Evolutionary conservation across 2,888 invertebrate species (phyloP).

Genomic region (Julus scanicus): DNA sequence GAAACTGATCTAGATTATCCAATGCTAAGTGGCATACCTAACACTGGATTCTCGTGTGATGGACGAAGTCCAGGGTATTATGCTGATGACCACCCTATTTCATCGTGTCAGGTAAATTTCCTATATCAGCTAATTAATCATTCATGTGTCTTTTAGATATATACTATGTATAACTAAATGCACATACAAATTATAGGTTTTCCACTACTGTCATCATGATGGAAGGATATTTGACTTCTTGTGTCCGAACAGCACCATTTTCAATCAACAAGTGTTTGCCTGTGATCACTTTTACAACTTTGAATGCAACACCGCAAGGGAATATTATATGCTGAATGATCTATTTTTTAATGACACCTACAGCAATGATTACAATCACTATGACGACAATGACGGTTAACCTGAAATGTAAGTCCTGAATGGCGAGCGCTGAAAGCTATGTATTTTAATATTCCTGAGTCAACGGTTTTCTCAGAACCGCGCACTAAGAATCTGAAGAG

Average conservation of each 20-base stretch:
- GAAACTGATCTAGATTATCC: slow-evolving; percentile 53
- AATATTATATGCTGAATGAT: slow-evolving; percentile 57
- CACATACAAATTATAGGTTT: slow-evolving; percentile 53
- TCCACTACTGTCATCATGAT: slow-evolving; percentile 58
- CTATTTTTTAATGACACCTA: slow-evolving; percentile 31
- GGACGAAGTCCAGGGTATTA: slow-evolving; percentile 56
- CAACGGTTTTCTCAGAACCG: too few relatives aligned
- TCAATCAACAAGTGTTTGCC: slow-evolving; percentile 57
- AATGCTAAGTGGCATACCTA: slow-evolving; percentile 52
- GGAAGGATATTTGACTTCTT: slow-evolving; percentile 57
- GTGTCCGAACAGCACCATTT: slow-evolving; percentile 56
- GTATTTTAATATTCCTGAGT: background rate
- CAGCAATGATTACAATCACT: background rate
- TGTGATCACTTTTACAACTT: slow-evolving; percentile 58
- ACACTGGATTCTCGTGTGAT: slow-evolving; percentile 55
- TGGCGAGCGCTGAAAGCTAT: too few relatives aligned
- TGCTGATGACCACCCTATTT: slow-evolving; percentile 56
- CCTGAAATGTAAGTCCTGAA: background rate
- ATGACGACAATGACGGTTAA: background rate
- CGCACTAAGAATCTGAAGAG: background rate
- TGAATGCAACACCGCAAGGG: slow-evolving; percentile 57
- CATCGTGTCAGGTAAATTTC: slow-evolving; percentile 55
- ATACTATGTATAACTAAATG: too few relatives aligned
- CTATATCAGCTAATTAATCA: background rate
- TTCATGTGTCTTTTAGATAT: too few relatives aligned